Conservation (phyloP, 2,888 invertebrate species). For the Aporophyla nigra region DNA sequence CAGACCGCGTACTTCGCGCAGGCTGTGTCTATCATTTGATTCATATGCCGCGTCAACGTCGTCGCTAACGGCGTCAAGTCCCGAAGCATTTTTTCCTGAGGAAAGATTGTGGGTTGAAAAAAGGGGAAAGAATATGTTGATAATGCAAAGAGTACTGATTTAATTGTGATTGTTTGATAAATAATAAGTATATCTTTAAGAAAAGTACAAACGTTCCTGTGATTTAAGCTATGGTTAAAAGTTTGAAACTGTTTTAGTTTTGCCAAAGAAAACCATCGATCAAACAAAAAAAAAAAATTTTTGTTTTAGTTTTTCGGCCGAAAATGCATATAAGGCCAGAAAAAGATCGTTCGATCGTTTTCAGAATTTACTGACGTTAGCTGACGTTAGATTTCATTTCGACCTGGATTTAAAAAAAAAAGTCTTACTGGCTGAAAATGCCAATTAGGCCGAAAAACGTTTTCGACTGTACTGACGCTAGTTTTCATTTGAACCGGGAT, state of each 20-base stretch:
- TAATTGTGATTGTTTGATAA: background rate
- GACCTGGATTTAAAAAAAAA: too few species aligned
- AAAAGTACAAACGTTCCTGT: background rate
- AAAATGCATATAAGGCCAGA: too few species aligned
- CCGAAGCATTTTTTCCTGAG: constrained; percentile 94
- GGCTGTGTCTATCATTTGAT: constrained; percentile 96
- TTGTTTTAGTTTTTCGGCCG: too few species aligned
- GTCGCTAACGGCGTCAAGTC: constrained; percentile 95
- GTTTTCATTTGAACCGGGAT: too few species aligned
- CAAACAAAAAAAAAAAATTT: too few species aligned
- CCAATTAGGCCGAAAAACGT: too few species aligned
- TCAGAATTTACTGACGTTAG: background rate
- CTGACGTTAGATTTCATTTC: background rate
- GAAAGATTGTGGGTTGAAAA: background rate
- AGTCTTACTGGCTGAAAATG: too few species aligned
- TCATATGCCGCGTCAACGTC: constrained; percentile 95
- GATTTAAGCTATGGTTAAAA: background rate
- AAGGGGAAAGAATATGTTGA: background rate
- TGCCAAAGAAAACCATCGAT: too few species aligned
- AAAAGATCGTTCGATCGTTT: too few species aligned
- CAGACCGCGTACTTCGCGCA: constrained; percentile 96
- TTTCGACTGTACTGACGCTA: too few species aligned
- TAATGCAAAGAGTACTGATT: background rate
- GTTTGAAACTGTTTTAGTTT: too few species aligned
- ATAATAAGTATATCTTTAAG: background rate